Conservation (phyloP, 2,113 vertebrate genomes). For the Aplodontia rufa region DNA sequence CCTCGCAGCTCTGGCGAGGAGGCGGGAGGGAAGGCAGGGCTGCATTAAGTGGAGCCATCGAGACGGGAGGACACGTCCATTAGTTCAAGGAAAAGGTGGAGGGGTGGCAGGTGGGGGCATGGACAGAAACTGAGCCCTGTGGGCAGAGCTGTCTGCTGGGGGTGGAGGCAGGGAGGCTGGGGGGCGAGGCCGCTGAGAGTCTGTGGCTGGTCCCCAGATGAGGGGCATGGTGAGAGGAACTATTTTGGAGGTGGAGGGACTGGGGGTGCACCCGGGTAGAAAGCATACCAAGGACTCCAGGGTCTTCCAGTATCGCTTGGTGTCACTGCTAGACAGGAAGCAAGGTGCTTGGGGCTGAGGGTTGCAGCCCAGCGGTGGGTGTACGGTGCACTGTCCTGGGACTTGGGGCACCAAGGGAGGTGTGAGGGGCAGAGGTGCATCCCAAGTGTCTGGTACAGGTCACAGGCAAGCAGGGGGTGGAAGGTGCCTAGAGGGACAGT, state of each 20-base stretch:
- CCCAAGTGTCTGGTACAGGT: not conserved
- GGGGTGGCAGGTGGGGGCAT: not conserved
- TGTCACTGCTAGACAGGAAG: not conserved
- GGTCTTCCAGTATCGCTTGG: accelerated
- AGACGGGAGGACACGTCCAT: accelerated
- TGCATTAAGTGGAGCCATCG: accelerated
- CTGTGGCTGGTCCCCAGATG: no score
- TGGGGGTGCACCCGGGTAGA: not conserved
- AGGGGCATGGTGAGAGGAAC: not conserved
- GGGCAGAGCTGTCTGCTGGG: not conserved
- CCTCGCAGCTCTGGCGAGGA: accelerated
- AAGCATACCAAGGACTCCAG: accelerated
- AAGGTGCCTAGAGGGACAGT: not conserved
- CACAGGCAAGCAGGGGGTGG: not conserved
- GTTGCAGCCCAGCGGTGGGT: no score
- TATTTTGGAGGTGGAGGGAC: not conserved
- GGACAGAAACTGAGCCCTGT: accelerated
- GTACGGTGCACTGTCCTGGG: accelerated
- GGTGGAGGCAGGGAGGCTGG: not conserved
- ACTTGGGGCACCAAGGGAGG: not conserved
- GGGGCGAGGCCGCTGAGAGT: accelerated
- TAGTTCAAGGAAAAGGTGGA: not conserved
- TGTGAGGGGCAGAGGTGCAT: accelerated
- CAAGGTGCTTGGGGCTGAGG: accelerated
- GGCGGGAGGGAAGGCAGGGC: accelerated